Evolutionary conservation across 1,140 invertebrate genomes (phyloP).

Genomic region (Drosophila elegans): DNA sequence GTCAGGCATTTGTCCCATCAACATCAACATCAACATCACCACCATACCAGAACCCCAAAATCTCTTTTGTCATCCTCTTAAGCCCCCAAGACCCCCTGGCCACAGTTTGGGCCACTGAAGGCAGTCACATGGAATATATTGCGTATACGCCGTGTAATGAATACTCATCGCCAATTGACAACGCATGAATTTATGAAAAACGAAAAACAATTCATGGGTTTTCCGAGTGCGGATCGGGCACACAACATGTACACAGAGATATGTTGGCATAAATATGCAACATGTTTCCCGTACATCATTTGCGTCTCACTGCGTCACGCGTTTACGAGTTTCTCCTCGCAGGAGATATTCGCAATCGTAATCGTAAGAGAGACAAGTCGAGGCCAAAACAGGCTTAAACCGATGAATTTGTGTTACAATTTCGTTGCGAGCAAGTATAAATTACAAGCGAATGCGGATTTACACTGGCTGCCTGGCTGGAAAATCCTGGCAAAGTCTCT

Average conservation of each 20-base stretch:
- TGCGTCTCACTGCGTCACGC: slow-evolving; percentile 20
- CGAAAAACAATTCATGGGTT: slow-evolving; percentile 63
- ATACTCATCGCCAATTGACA: slow-evolving; percentile 50
- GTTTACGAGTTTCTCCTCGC: slow-evolving; percentile 34
- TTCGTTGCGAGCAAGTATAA: slow-evolving; percentile 55
- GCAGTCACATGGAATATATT: slow-evolving; percentile 59
- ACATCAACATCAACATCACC: slow-evolving; percentile 3
- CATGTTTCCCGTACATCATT: slow-evolving; percentile 63
- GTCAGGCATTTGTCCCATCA: slow-evolving; percentile 68
- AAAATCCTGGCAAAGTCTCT: slow-evolving; percentile 24
- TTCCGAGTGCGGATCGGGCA: not conserved
- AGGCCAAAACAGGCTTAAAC: slow-evolving; percentile 25
- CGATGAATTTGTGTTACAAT: slow-evolving; percentile 23
- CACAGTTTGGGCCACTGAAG: not conserved
- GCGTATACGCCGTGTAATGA: slow-evolving; percentile 77
- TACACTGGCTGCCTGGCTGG: slow-evolving; percentile 37
- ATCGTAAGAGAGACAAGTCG: slow-evolving; percentile 11
- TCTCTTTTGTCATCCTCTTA: slow-evolving; percentile 2
- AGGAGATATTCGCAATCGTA: slow-evolving; percentile 14
- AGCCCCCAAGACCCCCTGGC: not conserved
- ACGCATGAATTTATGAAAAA: slow-evolving; percentile 70
- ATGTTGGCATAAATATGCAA: slow-evolving; percentile 60
- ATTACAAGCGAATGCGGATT: slow-evolving; percentile 58
- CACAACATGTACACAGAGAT: slow-evolving; percentile 10
- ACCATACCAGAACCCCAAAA: not conserved